phyloP scores from a whole-genome alignment of 2,797 vertebrate species.

The Aratinga solstitialis region DNA sequence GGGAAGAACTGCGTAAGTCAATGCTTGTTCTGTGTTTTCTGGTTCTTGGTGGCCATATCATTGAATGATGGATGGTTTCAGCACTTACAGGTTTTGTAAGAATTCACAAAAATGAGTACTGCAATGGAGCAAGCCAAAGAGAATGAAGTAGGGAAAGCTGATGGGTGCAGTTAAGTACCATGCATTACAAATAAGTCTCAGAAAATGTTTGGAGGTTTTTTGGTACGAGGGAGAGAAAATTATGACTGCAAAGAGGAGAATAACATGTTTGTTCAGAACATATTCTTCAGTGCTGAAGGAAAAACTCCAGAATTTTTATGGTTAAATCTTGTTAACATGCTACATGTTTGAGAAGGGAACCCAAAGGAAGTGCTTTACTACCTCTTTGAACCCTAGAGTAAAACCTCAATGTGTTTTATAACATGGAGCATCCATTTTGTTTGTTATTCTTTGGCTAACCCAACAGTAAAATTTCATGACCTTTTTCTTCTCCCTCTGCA shows the following conservation, averaged over 20 bases:
- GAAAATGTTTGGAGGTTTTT: not conserved
- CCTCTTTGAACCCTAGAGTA: not conserved
- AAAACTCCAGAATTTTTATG: not conserved
- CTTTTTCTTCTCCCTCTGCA: not conserved
- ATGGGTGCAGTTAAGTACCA: not conserved
- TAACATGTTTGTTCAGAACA: not conserved
- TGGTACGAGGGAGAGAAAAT: not conserved
- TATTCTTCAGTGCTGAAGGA: not conserved
- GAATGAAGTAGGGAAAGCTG: not conserved
- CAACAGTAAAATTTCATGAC: not conserved
- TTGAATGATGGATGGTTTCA: not conserved
- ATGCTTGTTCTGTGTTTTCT: not conserved
- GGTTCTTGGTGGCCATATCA: not conserved
- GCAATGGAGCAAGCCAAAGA: not conserved
- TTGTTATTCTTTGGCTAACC: constrained; percentile 21
- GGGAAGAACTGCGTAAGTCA: constrained; percentile 89
- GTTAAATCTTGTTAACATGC: not conserved
- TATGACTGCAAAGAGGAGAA: not conserved
- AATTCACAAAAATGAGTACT: not conserved
- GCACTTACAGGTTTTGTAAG: not conserved
- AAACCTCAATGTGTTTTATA: not conserved
- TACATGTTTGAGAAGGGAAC: not conserved
- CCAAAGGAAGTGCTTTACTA: constrained; percentile 34
- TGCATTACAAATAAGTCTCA: not conserved
- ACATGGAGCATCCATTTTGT: constrained; percentile 4